Conservation (phyloP, 2,888 invertebrate genomes). For the Cephus pulcher region DNA sequence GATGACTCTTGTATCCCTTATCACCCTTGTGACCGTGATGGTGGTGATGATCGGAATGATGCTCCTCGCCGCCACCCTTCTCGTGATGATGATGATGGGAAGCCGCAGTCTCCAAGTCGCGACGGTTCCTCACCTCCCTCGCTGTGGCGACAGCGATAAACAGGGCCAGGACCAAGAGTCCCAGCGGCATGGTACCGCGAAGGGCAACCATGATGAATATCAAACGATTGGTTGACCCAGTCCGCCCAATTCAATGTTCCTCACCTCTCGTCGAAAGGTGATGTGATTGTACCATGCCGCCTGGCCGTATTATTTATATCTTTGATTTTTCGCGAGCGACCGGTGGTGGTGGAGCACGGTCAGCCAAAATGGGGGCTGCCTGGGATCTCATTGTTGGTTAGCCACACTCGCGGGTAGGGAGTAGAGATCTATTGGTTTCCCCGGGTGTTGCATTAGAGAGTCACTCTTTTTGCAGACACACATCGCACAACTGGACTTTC, state of each 20-base stretch:
- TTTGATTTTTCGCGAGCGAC: slow-evolving; percentile 28
- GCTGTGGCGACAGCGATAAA: slow-evolving; percentile 67
- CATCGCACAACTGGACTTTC: slow-evolving; percentile 17
- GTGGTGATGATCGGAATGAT: slow-evolving; percentile 73
- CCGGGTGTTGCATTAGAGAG: slow-evolving; percentile 41
- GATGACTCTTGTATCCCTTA: slow-evolving; percentile 75
- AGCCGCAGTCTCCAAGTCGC: slow-evolving; percentile 69
- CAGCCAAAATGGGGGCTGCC: not conserved
- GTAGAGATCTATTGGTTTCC: slow-evolving; percentile 28
- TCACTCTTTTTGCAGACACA: slow-evolving; percentile 31
- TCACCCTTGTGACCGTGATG: slow-evolving; percentile 76
- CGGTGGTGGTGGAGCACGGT: slow-evolving; percentile 12
- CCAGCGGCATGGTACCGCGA: slow-evolving; percentile 58
- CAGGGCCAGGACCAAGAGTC: slow-evolving; percentile 68
- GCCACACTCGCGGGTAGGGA: slow-evolving; percentile 8
- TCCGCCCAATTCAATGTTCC: slow-evolving; percentile 3
- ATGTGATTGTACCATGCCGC: slow-evolving; percentile 29
- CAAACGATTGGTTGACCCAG: not conserved
- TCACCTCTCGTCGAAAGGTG: slow-evolving; percentile 23
- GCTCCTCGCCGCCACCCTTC: slow-evolving; percentile 74
- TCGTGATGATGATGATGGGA: slow-evolving; percentile 62
- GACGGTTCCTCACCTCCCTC: slow-evolving; percentile 66
- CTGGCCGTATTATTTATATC: slow-evolving; percentile 37
- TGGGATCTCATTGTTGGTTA: not conserved
- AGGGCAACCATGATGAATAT: slow-evolving; percentile 14